Base-by-base conservation (phyloP, 2,113 vertebrate species). In the Callospermophilus lateralis region DNA sequence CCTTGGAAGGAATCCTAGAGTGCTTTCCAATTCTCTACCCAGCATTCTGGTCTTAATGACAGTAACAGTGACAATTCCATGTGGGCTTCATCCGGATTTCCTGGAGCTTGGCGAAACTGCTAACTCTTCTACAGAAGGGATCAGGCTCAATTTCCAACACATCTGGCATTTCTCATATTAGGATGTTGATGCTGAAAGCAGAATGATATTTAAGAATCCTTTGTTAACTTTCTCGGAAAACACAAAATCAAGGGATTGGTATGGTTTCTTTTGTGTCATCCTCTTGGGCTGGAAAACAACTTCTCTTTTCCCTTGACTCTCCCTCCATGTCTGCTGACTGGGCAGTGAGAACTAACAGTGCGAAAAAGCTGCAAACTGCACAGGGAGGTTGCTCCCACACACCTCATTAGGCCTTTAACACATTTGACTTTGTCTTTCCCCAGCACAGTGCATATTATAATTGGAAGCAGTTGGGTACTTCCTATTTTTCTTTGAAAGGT, bases 331-430 rank as follows among this genome's bases (percentile, higher is more conserved):
- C 58, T 87, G 96, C 92, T 80, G 90, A 97, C 88, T 16, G 93
- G 81, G 26, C 76, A 96, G 68, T 86, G 93, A 93, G 91, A 96
- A 37, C 89, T 97, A 97, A 97, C 96, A 97, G 97, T 95, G 89
- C 92, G 95, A 97, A 96, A 97, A 97, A 28, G 3, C 90, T 28
- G 1, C 96, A 96, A 97, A 97, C 95, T 97, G 81, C 67, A 93
- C 93, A 94, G 90, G 55, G 95, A 97, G 79, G 96, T 90, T 96
- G 97, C 89, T 98, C 93, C 98, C 96, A 97, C 97, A 97, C 89
- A 98, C 96, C 97, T 98, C 98, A 98, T 98, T 98, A 98, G 97
- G 84, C 89, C 94, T 98, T 98, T 98, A 97, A 97, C 97, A 98
- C 94, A 95, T 98, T 98, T 98, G 98, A 97, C 97, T 98, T 96